A percentile compares a stretch with the other conserved stretches of the same genome.
Conservation (phyloP, 2,797 vertebrate species). For the Pangasius larnaudii region DNA sequence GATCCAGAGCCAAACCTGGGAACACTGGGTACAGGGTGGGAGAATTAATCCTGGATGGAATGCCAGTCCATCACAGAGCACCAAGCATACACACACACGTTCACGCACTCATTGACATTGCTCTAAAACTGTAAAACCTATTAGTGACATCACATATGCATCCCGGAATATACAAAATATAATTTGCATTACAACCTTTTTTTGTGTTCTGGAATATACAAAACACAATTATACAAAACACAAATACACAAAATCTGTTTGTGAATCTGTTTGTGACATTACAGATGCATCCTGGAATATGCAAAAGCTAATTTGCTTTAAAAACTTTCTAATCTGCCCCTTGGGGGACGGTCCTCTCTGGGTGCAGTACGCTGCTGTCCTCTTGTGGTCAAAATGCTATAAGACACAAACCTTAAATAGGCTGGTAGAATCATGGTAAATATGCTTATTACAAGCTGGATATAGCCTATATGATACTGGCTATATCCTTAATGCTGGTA, state of each 20-base stretch:
- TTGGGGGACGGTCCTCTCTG: background rate
- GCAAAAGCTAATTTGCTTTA: background rate
- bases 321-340: background rate
- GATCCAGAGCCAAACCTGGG: background rate
- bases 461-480: background rate
- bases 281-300: background rate
- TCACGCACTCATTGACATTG: background rate
- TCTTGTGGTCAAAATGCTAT: constrained; percentile 27
- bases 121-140: background rate
- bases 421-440: background rate
- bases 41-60: background rate
- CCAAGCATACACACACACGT: background rate
- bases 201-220: too few relatives aligned
- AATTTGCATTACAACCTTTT: background rate
- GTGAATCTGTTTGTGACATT: background rate
- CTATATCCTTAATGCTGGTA: background rate
- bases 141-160: background rate
- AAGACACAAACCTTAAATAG: background rate
- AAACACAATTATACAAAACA: too few relatives aligned
- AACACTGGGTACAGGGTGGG: background rate
- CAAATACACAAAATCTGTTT: too few relatives aligned
- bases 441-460: background rate
- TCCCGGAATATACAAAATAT: background rate
- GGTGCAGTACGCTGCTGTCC: constrained; percentile 13
- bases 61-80: background rate